Base-by-base conservation (phyloP, 1,140 invertebrate genomes). In the Zaprionus lachaisei region DNA sequence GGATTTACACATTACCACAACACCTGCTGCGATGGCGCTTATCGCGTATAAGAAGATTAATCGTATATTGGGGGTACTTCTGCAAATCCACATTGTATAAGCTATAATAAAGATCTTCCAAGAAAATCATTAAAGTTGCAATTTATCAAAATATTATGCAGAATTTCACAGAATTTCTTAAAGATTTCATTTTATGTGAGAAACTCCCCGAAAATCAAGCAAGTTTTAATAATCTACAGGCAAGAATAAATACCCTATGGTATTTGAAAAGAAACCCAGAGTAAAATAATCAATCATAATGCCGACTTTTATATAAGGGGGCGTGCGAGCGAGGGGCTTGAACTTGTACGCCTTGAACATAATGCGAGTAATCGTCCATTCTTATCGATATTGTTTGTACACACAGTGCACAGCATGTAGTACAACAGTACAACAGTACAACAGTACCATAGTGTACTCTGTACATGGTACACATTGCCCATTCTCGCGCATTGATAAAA, bases 401-500 rank as follows among this genome's bases (percentile, higher is more conserved):
- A 70, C 66, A 49, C 37, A 55, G 54, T 60, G 54, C 22, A 17
- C 34, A 20, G 5, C 57, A 22, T 58, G 24, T 44, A 34, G 14
- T 41, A 38, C n/a, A 24, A 37, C 38, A 20, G n/a, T 17, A 44
- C 41, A 2, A 17, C 2, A 31, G 28, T 31, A 31, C 28, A 28
- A 28, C n/a, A 47, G 41, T 47, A 34, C 31, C 31, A 34, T 11
- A 37, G 12, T 61, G 34, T 62, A 28, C 54, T n/a, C 20, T 54
- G 62, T 51, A 68, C 56, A 68, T 68, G 78, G 78, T 85, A 78
- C 74, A 60, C 62, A 57, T 80, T 72, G 69, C 70, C 79, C 61
- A 79, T 83, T 71, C 41, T 47, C 75, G 56, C 75, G 56, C 63
- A 67, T 78, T 83, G 84, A 87, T 87, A 79, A 78, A 80, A 67